Evolutionary conservation across 1,140 invertebrate genomes (phyloP).

Genomic region (Acarapis woodi): DNA sequence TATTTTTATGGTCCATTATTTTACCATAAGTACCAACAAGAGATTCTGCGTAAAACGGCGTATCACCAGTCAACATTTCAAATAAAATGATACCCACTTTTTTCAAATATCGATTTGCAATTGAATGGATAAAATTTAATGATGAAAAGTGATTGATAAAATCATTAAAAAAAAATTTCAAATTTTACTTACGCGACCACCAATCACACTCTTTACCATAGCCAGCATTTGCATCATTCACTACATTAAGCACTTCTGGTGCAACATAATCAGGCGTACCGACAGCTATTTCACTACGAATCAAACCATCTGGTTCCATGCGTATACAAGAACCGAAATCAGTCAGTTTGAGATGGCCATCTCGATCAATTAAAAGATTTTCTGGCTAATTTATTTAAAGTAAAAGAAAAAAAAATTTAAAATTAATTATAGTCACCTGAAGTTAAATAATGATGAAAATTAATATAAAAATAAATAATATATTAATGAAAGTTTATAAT

Average conservation of each 20-base stretch:
- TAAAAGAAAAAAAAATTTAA: slow-evolving; percentile 36
- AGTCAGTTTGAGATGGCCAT: slow-evolving; percentile 85
- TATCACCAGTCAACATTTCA: slow-evolving; percentile 94
- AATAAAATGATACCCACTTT: slow-evolving; percentile 91
- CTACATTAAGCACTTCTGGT: slow-evolving; percentile 87
- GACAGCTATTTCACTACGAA: slow-evolving; percentile 83
- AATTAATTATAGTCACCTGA: background rate
- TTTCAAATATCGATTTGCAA: too few relatives aligned
- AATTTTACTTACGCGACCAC: too few relatives aligned
- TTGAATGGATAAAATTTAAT: too few relatives aligned
- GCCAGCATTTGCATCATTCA: slow-evolving; percentile 84
- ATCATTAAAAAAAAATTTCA: too few relatives aligned
- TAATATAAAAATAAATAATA: background rate
- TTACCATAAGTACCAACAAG: slow-evolving; percentile 92
- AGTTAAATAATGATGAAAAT: too few relatives aligned
- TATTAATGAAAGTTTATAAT: background rate
- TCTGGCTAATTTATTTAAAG: too few relatives aligned
- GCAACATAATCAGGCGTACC: slow-evolving; percentile 98
- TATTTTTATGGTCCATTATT: slow-evolving; percentile 95
- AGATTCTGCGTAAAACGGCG: slow-evolving; percentile 94
- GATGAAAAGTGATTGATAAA: too few relatives aligned
- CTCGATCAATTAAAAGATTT: slow-evolving; percentile 81
- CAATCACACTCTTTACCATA: slow-evolving; percentile 33
- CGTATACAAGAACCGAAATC: slow-evolving; percentile 97
- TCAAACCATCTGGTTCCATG: slow-evolving; percentile 79